phyloP scores from a whole-genome alignment of 2,888 invertebrate genomes.

The Nymphalis urticae region DNA sequence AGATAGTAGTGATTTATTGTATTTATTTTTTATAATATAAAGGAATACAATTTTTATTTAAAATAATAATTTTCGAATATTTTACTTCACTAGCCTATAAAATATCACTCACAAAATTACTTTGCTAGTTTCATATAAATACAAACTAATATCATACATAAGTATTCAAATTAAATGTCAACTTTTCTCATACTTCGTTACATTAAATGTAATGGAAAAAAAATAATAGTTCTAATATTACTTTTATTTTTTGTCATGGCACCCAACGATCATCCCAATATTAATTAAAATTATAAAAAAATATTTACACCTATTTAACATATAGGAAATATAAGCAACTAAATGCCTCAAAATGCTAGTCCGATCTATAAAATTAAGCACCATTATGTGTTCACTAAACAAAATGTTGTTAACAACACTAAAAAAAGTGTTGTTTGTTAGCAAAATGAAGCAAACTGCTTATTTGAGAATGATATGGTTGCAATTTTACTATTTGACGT shows the following conservation, averaged over 20 bases:
- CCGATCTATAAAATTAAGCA: constrained; percentile 60
- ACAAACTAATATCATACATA: constrained; percentile 24
- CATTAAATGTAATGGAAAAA: constrained; percentile 30
- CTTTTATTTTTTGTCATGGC: constrained; percentile 54
- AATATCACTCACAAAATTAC: constrained; percentile 33
- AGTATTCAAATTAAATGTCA: constrained; percentile 16
- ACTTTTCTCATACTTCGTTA: constrained; percentile 17
- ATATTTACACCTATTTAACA: constrained; percentile 56
- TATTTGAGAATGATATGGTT: constrained; percentile 32
- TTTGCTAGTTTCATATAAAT: constrained; percentile 31
- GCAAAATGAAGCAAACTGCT: constrained; percentile 25
- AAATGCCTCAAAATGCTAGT: constrained; percentile 79
- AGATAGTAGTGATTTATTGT: constrained; percentile 37
- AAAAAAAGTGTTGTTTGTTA: too few relatives aligned
- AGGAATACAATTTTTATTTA: constrained; percentile 34
- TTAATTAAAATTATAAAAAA: constrained; percentile 42
- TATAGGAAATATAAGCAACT: constrained; percentile 51
- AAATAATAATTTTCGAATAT: constrained; percentile 17
- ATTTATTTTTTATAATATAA: constrained; percentile 30
- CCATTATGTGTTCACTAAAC: constrained; percentile 47
- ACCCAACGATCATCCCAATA: constrained; percentile 51
- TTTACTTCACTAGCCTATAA: constrained; percentile 35
- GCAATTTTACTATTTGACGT: constrained; percentile 11
- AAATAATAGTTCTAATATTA: constrained; percentile 25
- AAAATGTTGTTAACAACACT: too few relatives aligned